These are phyloP conservation scores for Hypothenemus hampei DNA, from an alignment of 1,140 invertebrate species.

Conservation along the genomic window DNA sequence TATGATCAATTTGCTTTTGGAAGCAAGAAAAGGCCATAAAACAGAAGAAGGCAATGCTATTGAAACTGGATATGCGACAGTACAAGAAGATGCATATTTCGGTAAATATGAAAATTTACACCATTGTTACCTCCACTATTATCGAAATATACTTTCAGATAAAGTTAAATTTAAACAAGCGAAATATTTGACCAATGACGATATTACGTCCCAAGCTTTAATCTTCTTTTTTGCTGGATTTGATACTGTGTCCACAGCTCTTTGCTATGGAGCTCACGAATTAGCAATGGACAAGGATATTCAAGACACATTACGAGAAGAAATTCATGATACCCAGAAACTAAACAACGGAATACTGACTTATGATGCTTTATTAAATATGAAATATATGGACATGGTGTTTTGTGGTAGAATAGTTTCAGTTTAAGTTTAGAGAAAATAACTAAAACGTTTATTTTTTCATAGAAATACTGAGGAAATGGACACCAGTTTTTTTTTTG, in stretches of 20 bases:
- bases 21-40: slow-evolving; percentile 43
- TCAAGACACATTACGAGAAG: slow-evolving; percentile 44
- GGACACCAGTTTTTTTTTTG: too few species aligned
- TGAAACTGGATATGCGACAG: slow-evolving; percentile 43
- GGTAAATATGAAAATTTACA: slow-evolving; percentile 9
- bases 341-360: slow-evolving; percentile 26
- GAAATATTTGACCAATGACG: slow-evolving; percentile 28
- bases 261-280: slow-evolving; percentile 42
- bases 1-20: slow-evolving; percentile 46
- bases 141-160: too few species aligned
- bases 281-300: slow-evolving; percentile 52
- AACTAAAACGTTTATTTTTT: too few species aligned
- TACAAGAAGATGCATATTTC: too few species aligned
- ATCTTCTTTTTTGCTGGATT: slow-evolving; percentile 61
- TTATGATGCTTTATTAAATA: slow-evolving; percentile 33
- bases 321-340: slow-evolving; percentile 34
- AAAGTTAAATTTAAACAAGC: background rate
- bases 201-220: slow-evolving; percentile 49
- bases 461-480: too few species aligned
- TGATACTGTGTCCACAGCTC: slow-evolving; percentile 49
- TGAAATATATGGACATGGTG: slow-evolving; percentile 42
- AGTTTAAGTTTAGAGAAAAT: too few species aligned
- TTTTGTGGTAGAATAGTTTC: too few species aligned
- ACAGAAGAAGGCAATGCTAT: slow-evolving; percentile 26
- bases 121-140: background rate